Base-by-base conservation (phyloP, 2,113 vertebrate genomes). In the Porphyrio hochstetteri region DNA sequence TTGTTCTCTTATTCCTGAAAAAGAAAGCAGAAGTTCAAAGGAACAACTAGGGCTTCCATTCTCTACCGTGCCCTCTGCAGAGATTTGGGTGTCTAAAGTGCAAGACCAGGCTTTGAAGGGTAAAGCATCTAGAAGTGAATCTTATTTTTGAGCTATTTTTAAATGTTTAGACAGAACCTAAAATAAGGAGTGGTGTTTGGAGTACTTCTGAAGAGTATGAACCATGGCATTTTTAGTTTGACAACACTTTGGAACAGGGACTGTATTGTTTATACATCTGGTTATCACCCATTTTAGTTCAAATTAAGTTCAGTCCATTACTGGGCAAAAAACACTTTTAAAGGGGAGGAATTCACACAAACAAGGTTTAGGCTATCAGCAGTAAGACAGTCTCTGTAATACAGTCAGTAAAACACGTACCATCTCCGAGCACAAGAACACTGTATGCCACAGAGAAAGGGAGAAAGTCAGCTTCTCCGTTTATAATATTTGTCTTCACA, bases 141-240 rank as follows among this genome's bases (percentile, higher is more conserved):
- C 63, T 63, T 92, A 77, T 42, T 95, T 93, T 59, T 3, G 1
- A 90, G 74, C 78, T 93, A 93, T 97, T 97, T 95, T 95, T 48
- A 94, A 77, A 92, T 83, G 72, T 94, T 96, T 92, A 92, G 80
- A 94, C 42, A 83, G 56, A 52, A 52, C 46, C 79, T 93, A 94
- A 96, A 96, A 92, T 83, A 91, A 59, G 81, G 81, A 72, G 17
- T 46, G 88, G 36, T 86, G 71, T 86, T 95, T 70, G 72, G n/a
- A 92, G 84, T 92, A 82, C 92, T 92, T 85, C 59, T 91, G 56
- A 93, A 77, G 75, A 74, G 52, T 44, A 83, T 31, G 65, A 94
- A 69, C 71, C 85, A 78, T 31, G 64, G 90, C 67, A 82, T 94
- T 94, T 95, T 91, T 70, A 91, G 81, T 82, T 82, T 82, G 82